Base-by-base conservation (phyloP, 2,113 vertebrate species). In the Erythrocercus mccallii region DNA sequence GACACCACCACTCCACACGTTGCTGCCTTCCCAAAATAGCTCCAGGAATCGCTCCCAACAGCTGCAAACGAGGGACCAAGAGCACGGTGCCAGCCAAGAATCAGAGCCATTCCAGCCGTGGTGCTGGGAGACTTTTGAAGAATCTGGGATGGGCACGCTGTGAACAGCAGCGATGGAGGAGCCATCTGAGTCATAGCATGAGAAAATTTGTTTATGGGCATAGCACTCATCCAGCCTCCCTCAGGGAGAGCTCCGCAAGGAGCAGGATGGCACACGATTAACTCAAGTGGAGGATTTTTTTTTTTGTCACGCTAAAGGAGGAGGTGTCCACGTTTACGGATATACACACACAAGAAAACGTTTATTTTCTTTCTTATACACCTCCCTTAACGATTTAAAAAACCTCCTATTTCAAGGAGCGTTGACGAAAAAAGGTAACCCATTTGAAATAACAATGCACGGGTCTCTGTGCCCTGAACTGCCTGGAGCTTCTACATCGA, bases 361-460 rank as follows among this genome's bases (percentile, higher is more conserved):
- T 16, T 47, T 30, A 2, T 21, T 74, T 58, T 38, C 8, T 53
- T 53, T 23, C 27, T 50, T 1, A 7, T 5, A 1, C 14, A 2
- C n/a, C 33, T 40, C 37, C n/a, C n/a, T n/a, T n/a, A n/a, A n/a
- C n/a, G 24, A 8, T 28, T 79, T 12, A 25, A 28, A 20, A 76
- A 14, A 3, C 5, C 5, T 3, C 2, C 11, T 0, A 0, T 21
- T 64, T 45, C 13, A 19, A 31, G 4, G 3, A 0, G 2, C 0
- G 10, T 2, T 50, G 35, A n/a, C 16, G 12, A 44, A 44, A 50
- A 78, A 0, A 42, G 30, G 13, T 0, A 16, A 35, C 0, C 0
- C 3, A 0, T 21, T n/a, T 30, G 35, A 40, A 56, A 38, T 1
- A 51, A 5, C 28, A 12, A 24, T 1, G 2, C 38, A 15, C 1